Evolutionary conservation across 2,113 vertebrate genomes (phyloP).

Genomic region (Murina feae): DNA sequence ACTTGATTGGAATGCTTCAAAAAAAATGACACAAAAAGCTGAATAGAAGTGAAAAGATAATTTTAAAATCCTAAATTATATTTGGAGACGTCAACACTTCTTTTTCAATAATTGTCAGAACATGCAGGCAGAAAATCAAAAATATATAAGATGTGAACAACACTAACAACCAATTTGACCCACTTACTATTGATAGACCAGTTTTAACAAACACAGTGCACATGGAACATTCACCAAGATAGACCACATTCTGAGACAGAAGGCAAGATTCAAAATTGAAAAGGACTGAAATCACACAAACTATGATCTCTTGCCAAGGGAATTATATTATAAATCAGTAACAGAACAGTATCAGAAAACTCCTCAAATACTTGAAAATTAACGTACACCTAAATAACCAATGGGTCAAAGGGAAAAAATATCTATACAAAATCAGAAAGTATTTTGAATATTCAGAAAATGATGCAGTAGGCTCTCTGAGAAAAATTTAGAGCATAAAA

Average conservation of each 20-base stretch:
- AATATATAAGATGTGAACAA: neutral
- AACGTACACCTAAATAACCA: neutral
- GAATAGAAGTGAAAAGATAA: neutral
- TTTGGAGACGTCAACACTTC: neutral
- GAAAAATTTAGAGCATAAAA: neutral
- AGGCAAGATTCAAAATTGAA: neutral
- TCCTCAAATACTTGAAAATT: neutral
- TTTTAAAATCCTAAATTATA: neutral
- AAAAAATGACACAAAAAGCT: neutral
- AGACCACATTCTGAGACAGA: neutral
- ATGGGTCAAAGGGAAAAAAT: neutral
- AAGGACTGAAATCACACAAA: neutral
- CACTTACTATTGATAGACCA: neutral
- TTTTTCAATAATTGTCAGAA: neutral
- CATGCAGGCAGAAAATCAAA: neutral
- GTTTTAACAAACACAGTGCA: neutral
- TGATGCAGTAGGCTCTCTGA: neutral
- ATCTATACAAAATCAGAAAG: neutral
- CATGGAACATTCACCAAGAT: neutral
- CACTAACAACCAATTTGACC: neutral
- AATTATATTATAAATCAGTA: neutral
- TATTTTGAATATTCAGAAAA: neutral
- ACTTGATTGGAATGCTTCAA: neutral
- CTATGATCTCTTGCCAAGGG: neutral
- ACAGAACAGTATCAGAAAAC: neutral